Conservation (phyloP, 2,888 invertebrate species). For the Sympetrum striolatum region DNA sequence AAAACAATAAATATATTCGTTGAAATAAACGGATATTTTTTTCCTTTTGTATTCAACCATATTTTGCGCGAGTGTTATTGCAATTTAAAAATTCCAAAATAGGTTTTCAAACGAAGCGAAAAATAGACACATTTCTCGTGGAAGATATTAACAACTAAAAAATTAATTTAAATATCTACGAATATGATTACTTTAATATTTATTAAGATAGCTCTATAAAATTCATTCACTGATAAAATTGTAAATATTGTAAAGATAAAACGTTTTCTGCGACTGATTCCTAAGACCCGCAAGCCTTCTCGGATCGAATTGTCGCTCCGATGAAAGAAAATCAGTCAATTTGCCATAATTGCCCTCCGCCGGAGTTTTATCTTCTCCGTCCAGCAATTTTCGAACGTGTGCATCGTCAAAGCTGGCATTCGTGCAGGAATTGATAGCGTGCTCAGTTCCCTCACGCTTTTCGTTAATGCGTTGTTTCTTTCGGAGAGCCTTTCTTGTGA, state of each 20-base stretch:
- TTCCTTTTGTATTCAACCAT: too few species aligned
- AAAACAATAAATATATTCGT: too few species aligned
- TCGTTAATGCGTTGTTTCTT: neutral
- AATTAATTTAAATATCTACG: too few species aligned
- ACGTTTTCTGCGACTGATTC: neutral
- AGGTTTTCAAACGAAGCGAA: too few species aligned
- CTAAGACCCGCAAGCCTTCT: neutral
- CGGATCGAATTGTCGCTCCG: neutral
- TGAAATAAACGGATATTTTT: too few species aligned
- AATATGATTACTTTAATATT: too few species aligned
- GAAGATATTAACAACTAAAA: too few species aligned
- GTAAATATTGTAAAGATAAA: neutral
- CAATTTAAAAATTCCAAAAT: too few species aligned
- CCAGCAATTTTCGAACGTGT: neutral
- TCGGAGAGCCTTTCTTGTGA: neutral
- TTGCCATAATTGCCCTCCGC: neutral
- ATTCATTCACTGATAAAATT: too few species aligned
- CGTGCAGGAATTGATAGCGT: conserved; percentile 1
- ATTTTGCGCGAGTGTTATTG: too few species aligned
- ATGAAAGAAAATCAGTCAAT: neutral
- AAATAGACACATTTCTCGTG: too few species aligned
- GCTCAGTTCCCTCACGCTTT: neutral
- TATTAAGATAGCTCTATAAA: too few species aligned
- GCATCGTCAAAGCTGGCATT: neutral
- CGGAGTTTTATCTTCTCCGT: neutral